These are phyloP conservation scores for Cephalopholis sonnerati DNA, from an alignment of 2,113 vertebrate genomes.

Conservation along the genomic window DNA sequence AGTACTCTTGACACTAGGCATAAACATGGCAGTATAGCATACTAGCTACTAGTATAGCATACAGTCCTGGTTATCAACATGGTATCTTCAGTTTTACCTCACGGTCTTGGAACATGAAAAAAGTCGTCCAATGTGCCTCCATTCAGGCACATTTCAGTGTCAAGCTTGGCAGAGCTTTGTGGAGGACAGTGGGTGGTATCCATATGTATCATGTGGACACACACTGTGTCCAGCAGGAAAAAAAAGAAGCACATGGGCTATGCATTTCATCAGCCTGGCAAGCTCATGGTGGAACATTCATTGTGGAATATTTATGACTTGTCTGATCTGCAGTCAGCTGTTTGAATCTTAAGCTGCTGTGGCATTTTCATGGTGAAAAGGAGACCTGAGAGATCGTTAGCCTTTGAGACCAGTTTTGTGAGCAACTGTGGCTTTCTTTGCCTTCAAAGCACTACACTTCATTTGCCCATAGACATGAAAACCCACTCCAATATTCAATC, in stretches of 20 bases:
- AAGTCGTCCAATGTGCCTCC: no score
- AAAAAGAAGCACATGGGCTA: not conserved
- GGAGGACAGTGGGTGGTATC: no score
- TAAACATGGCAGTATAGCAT: no score
- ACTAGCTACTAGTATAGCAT: no score
- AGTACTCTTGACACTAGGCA: no score
- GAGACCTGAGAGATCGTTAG: not conserved
- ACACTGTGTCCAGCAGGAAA: not conserved
- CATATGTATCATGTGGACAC: not conserved
- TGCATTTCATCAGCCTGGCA: not conserved
- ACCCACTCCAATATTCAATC: not conserved
- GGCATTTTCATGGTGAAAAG: not conserved
- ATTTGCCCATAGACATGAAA: not conserved
- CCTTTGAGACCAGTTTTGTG: not conserved
- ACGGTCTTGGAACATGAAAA: no score
- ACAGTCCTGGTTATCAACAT: no score
- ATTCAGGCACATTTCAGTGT: no score
- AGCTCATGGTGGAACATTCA: not conserved
- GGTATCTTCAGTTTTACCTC: no score
- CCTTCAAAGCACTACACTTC: not conserved
- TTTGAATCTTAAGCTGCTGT: not conserved
- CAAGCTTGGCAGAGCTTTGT: not conserved
- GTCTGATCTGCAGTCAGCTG: not conserved
- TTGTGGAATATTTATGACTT: not conserved
- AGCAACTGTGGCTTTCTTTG: not conserved